These are phyloP conservation scores for Platysteira castanea DNA, from an alignment of 2,113 vertebrate species.

Conservation along the genomic window DNA sequence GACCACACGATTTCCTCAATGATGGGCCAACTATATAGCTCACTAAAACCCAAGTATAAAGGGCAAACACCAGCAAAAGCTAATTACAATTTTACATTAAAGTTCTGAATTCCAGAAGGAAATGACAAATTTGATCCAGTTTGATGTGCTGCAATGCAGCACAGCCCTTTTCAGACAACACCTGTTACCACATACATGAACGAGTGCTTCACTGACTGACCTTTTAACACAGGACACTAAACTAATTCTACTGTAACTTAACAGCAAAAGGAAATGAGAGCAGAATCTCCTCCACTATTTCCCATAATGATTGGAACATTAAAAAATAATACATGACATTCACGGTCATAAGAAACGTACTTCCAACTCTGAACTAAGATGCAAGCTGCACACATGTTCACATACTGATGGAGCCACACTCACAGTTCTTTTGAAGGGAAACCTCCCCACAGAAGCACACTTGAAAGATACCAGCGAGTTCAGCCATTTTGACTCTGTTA, in stretches of 20 bases:
- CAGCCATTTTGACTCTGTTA: neutral
- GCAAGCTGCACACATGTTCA: neutral
- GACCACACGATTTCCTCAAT: neutral
- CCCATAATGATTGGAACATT: neutral
- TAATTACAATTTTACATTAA: neutral
- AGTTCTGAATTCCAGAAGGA: neutral
- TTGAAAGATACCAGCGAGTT: neutral
- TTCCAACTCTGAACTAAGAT: neutral
- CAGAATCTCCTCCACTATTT: neutral
- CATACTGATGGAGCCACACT: neutral
- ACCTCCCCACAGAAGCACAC: neutral
- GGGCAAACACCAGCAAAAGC: neutral
- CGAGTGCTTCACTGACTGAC: neutral
- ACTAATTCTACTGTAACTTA: neutral
- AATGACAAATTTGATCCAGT: neutral
- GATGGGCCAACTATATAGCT: neutral
- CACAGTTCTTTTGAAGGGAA: neutral
- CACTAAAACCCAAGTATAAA: neutral
- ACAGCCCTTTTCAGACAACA: neutral
- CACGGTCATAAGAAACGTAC: neutral
- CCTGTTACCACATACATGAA: neutral
- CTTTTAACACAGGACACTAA: neutral
- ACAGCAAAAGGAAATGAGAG: neutral
- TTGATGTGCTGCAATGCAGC: neutral
- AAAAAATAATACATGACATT: neutral